Evolutionary conservation across 2,797 vertebrate species (phyloP).

Genomic region (Euphonia xanthogaster): DNA sequence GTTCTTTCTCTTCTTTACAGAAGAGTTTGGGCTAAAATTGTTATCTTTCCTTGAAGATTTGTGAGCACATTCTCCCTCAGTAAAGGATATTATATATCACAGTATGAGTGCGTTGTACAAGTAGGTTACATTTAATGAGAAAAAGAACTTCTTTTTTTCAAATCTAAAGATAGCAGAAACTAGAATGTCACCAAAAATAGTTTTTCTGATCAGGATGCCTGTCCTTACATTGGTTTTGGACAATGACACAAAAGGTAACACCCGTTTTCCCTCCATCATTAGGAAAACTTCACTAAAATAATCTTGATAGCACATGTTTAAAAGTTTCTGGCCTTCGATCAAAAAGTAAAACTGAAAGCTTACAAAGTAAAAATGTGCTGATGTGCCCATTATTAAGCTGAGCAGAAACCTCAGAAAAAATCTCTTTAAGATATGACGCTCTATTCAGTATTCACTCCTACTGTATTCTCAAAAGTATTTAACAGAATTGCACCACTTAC

Average conservation of each 20-base stretch:
- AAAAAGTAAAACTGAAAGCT: constrained; percentile 4
- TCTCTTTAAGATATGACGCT: background rate
- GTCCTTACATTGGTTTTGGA: constrained; percentile 4
- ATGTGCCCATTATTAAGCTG: background rate
- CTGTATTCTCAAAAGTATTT: background rate
- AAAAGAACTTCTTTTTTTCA: background rate
- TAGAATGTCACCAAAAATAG: constrained; percentile 40
- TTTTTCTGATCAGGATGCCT: background rate
- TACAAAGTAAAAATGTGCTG: background rate
- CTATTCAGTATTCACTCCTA: background rate
- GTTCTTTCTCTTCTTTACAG: background rate
- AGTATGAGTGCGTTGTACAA: constrained; percentile 25
- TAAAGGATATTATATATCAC: constrained; percentile 21
- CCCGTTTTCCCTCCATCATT: background rate
- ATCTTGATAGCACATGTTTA: background rate
- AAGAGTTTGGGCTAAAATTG: background rate
- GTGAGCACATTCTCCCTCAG: background rate
- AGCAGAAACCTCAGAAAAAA: background rate
- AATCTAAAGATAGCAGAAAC: constrained; percentile 41
- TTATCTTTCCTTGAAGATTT: background rate
- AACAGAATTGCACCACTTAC: background rate
- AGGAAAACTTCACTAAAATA: constrained; percentile 19
- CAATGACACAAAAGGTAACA: constrained; percentile 16
- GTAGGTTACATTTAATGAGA: constrained; percentile 59
- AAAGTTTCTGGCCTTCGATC: background rate